Evolutionary conservation across 2,113 vertebrate species (phyloP), one percentile per base, ranked within the genome.

Genomic region (Perca fluviatilis): DNA sequence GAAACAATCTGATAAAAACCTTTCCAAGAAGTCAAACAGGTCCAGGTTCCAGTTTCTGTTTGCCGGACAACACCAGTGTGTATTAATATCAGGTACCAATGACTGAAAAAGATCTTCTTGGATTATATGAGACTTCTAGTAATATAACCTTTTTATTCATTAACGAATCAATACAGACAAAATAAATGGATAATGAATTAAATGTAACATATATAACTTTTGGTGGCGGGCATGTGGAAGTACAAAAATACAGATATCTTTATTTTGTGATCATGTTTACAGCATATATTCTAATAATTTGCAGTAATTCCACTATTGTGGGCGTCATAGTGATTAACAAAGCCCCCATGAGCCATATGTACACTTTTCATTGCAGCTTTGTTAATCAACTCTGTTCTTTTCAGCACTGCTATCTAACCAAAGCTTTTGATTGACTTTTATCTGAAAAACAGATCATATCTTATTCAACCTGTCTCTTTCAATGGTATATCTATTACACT

Each of bases 331-430:
- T 62, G 49, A 51, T 49, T 67, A 84, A 2, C 27, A 74, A 61
- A 74, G n/a, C 15, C 49, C 80, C 8, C 87, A 91, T 23, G 75
- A 90, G 33, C 89, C 89, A n/a, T 0, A 88, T 90, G 86, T 90
- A 90, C 50, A 71, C n/a, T 90, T 2, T 88, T 88, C 13, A 86
- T 91, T 46, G 87, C 90, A n/a, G 90, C 85, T 27, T 49, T 91
- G 74, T 23, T 86, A 5, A 1, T 77, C 0, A 91, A 91, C 75
- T 86, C 87, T 40, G 21, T 91, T 47, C 21, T 89, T 18, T 77
- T 43, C 49, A 87, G 90, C 78, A 86, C 85, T 1, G 21, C 9
- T 0, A 36, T 88, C 7, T 91, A 80, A 51, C 90, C 90, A 36
- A 85, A 89, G 14, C 53, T 86, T 11, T 10, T 91, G 12, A n/a